phyloP scores from a whole-genome alignment of 1,140 invertebrate species.

The Chrysoperla carnea region DNA sequence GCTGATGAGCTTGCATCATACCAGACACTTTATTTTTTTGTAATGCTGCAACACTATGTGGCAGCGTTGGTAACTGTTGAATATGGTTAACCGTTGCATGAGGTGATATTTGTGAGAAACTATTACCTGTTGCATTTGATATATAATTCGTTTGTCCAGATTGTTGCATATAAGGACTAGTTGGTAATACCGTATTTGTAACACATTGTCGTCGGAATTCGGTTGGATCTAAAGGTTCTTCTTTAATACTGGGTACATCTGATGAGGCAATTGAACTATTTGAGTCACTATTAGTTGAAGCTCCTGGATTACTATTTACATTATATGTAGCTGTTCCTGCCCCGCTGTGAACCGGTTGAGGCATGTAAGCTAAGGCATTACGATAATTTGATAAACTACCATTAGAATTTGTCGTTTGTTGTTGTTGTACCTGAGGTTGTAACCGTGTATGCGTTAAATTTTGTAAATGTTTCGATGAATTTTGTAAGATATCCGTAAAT shows the following conservation, averaged over 20 bases:
- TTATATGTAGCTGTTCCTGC: constrained; percentile 39
- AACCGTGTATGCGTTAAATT: constrained; percentile 10
- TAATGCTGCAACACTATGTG: constrained; percentile 21
- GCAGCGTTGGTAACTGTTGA: constrained; percentile 16
- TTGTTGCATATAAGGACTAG: constrained; percentile 19
- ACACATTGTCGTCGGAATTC: constrained; percentile 41
- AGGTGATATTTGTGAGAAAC: not conserved
- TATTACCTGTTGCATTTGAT: constrained; percentile 13
- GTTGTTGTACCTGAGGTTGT: constrained; percentile 20
- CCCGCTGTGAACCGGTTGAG: constrained; percentile 71
- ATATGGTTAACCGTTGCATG: constrained; percentile 23
- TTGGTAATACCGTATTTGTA: constrained; percentile 23
- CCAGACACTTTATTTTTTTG: constrained; percentile 22
- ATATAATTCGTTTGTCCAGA: constrained; percentile 13
- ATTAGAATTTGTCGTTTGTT: constrained; percentile 21
- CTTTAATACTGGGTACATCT: constrained; percentile 53
- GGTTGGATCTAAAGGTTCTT: constrained; percentile 62
- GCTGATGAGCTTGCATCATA: constrained; percentile 6
- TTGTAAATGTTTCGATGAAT: constrained; percentile 28
- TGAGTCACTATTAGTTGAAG: constrained; percentile 20
- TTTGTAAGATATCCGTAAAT: constrained; percentile 58
- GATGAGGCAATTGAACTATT: constrained; percentile 32
- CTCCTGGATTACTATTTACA: constrained; percentile 24
- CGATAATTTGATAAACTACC: constrained; percentile 29
- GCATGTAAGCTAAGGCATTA: constrained; percentile 70